A percentile compares a stretch with the other conserved stretches of the same genome.
phyloP scores from a whole-genome alignment of 1,140 invertebrate genomes.

The Rhyzopertha dominica region DNA sequence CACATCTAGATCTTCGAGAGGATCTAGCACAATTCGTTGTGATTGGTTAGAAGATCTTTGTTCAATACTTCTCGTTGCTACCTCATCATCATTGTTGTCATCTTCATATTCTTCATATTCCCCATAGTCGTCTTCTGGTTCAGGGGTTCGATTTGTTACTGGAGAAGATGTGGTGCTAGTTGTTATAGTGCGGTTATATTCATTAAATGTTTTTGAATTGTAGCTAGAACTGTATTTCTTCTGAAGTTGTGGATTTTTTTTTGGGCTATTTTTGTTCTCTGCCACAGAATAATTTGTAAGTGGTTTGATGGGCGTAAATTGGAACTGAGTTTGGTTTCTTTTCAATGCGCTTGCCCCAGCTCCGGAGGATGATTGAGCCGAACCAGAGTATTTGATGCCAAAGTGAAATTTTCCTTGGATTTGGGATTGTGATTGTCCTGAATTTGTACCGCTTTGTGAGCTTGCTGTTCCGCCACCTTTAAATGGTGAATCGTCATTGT shows the following conservation, averaged over 20 bases:
- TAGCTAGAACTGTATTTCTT: constrained; percentile 43
- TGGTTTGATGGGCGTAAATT: constrained; percentile 22
- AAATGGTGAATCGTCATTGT: constrained; percentile 52
- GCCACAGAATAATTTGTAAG: constrained; percentile 11
- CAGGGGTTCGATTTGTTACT: too few relatives aligned
- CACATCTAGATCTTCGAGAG: constrained; percentile 49
- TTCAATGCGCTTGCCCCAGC: constrained; percentile 44
- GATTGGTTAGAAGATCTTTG: constrained; percentile 35
- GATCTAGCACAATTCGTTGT: constrained; percentile 52
- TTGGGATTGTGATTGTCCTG: constrained; percentile 74
- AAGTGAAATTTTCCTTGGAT: constrained; percentile 70
- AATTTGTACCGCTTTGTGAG: constrained; percentile 65
- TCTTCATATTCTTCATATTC: constrained; percentile 47
- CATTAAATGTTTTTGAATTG: constrained; percentile 42
- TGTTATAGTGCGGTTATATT: constrained; percentile 41
- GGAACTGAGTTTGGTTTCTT: constrained; percentile 40
- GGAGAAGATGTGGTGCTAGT: constrained; percentile 44
- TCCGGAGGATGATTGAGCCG: constrained; percentile 74
- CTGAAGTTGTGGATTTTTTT: constrained; percentile 31
- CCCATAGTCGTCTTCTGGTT: constrained; percentile 54
- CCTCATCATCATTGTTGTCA: constrained; percentile 42
- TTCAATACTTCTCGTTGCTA: constrained; percentile 21
- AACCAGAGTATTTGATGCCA: constrained; percentile 74
- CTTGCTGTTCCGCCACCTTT: constrained; percentile 69
- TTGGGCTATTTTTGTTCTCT: background rate